Evolutionary conservation across 1,140 invertebrate genomes (phyloP).

Genomic region (Phenacoccus solenopsis): DNA sequence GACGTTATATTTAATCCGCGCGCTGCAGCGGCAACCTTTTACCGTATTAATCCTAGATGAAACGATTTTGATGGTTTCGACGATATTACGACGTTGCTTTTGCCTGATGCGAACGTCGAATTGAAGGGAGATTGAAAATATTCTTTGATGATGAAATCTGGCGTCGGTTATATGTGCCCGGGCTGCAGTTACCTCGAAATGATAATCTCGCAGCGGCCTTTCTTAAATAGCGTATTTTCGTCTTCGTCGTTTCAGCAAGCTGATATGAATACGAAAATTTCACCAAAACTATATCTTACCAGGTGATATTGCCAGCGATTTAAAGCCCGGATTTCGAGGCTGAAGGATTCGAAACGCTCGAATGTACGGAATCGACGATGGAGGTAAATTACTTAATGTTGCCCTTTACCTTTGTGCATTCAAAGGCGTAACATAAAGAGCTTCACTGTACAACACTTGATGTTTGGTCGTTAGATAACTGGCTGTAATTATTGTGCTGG

Average conservation of each 20-base stretch:
- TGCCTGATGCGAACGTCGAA: background rate
- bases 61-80: background rate
- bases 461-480: background rate
- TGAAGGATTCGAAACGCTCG: no score
- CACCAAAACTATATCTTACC: no score
- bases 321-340: no score
- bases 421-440: background rate
- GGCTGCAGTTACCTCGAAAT: no score
- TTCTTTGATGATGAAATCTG: background rate
- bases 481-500: background rate
- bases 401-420: background rate
- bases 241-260: no score
- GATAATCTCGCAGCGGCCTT: no score
- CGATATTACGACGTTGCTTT: background rate
- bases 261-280: no score
- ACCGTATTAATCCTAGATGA: background rate
- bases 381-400: no score
- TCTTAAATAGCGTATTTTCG: no score
- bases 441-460: background rate
- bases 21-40: background rate
- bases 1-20: background rate
- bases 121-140: background rate
- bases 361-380: no score
- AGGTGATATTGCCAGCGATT: no score
- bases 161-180: no score